A percentile compares a stretch with the other conserved stretches of the same genome.
Conservation (phyloP, 2,888 invertebrate species). For the Euplagia quadripunctaria region DNA sequence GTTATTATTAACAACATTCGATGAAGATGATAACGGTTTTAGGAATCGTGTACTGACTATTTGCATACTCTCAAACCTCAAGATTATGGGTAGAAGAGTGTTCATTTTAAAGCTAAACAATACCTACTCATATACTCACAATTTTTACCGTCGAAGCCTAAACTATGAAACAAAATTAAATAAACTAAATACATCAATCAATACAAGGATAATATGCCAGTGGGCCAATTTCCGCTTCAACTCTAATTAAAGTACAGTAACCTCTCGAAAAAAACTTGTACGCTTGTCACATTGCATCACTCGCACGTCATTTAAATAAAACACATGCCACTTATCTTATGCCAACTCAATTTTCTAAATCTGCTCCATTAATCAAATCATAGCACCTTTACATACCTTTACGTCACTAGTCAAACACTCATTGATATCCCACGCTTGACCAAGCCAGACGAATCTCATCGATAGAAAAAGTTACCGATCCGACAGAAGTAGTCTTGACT, state of each 20-base stretch:
- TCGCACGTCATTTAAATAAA: conserved; percentile 66
- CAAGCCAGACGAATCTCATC: conserved; percentile 59
- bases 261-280: conserved; percentile 61
- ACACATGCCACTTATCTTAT: conserved; percentile 69
- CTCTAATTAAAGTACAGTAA: conserved; percentile 67
- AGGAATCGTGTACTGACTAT: background rate
- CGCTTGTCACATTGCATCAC: conserved; percentile 60
- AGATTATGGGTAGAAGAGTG: no score
- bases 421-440: conserved; percentile 73
- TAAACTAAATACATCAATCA: conserved; percentile 37
- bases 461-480: conserved; percentile 67
- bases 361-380: conserved; percentile 80
- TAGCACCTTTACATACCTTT: conserved; percentile 56
- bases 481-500: conserved; percentile 58
- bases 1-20: background rate
- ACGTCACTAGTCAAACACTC: conserved; percentile 61
- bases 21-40: background rate
- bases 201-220: conserved; percentile 50
- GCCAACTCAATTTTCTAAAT: conserved; percentile 76
- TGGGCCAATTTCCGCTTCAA: conserved; percentile 59
- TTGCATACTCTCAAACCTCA: background rate
- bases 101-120: no score
- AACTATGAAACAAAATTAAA: background rate
- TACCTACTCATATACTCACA: no score
- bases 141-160: background rate